Conservation (phyloP, 2,797 vertebrate genomes). For the Phylloscopus collybita region DNA sequence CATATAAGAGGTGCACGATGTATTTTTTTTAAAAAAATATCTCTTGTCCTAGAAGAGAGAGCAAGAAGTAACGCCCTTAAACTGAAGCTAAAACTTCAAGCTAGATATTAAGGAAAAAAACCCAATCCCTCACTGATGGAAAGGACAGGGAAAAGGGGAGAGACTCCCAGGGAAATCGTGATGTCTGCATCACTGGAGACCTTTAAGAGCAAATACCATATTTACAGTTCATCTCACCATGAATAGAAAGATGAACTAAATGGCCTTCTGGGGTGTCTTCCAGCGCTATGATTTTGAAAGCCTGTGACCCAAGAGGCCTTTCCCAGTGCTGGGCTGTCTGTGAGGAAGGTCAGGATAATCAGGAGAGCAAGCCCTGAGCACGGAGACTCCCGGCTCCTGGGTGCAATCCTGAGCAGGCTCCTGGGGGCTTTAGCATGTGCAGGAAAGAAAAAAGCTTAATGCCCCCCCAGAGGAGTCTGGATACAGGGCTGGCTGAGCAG, state of each 20-base stretch:
- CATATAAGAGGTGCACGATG: not conserved
- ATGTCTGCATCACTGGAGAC: not conserved
- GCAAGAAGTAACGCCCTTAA: not conserved
- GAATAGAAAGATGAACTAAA: not conserved
- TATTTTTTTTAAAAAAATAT: not conserved
- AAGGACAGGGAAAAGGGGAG: not conserved
- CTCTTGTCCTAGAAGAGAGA: not conserved
- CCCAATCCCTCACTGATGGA: not conserved
- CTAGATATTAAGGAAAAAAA: not conserved
- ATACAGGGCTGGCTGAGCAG: not conserved
- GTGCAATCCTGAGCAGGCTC: not conserved
- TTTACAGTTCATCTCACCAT: constrained; percentile 5
- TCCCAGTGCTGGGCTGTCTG: not conserved
- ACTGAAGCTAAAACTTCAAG: not conserved
- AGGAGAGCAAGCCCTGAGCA: not conserved
- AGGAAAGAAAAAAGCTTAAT: not conserved
- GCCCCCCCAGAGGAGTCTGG: not conserved
- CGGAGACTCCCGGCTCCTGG: not conserved
- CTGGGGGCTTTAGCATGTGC: not conserved
- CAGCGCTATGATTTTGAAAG: not conserved
- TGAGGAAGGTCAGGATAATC: not conserved
- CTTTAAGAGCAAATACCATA: not conserved
- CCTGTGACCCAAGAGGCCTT: not conserved
- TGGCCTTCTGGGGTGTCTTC: not conserved
- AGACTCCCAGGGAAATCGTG: not conserved